Conservation (phyloP, 2,888 invertebrate species). For the Argynnis bischoffii region DNA sequence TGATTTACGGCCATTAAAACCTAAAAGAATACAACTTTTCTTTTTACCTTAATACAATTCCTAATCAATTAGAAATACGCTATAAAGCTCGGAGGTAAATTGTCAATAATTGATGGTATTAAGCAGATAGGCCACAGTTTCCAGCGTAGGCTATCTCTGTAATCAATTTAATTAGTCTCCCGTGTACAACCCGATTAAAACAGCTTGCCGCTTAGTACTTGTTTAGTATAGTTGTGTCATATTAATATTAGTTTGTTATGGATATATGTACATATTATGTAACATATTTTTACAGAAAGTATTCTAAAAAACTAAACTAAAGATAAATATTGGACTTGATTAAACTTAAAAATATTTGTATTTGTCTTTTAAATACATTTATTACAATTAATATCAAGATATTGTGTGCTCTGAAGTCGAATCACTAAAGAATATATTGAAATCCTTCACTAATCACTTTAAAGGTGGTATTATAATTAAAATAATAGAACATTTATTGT, state of each 20-base stretch:
- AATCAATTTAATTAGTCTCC: slow-evolving; percentile 38
- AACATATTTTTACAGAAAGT: no score
- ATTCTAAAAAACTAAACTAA: no score
- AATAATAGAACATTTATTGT: no score
- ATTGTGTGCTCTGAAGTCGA: no score
- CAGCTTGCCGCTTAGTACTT: slow-evolving; percentile 8
- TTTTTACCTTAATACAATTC: not conserved
- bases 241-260: not conserved
- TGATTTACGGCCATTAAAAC: no score
- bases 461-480: no score
- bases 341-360: no score
- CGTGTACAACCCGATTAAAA: slow-evolving; percentile 30
- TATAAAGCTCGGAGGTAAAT: slow-evolving; percentile 2
- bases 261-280: not conserved
- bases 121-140: slow-evolving; percentile 29
- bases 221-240: slow-evolving; percentile 1
- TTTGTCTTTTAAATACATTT: no score
- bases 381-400: no score
- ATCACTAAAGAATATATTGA: no score
- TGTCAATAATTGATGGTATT: slow-evolving; percentile 11
- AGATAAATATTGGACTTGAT: no score
- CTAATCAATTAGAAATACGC: not conserved
- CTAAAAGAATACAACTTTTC: not conserved
- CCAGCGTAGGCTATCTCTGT: slow-evolving; percentile 29
- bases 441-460: no score